Percentiles rank a stretch among this genome's conserved stretches.
These are phyloP conservation scores for Seriola rivoliana DNA, from an alignment of 2,113 vertebrate species.

Conservation along the genomic window DNA sequence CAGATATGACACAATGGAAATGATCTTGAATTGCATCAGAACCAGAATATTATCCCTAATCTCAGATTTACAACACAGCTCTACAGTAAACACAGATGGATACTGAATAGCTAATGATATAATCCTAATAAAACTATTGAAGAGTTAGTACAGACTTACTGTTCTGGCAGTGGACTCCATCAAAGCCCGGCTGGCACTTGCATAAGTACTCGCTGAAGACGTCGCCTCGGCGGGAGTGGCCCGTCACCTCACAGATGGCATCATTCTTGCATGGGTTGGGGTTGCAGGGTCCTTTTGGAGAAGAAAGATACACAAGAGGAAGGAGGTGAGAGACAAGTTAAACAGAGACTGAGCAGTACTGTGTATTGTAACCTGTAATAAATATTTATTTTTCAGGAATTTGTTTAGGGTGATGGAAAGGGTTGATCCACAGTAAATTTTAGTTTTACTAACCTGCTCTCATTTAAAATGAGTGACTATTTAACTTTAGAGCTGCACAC, in stretches of 20 bases:
- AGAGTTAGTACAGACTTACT: conserved; percentile 82
- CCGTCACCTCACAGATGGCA: conserved; percentile 83
- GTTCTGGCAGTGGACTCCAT: conserved; percentile 92
- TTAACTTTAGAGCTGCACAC: no score
- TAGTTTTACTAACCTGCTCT: neutral
- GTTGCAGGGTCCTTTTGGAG: conserved; percentile 87
- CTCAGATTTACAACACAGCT: neutral
- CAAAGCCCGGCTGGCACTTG: conserved; percentile 87
- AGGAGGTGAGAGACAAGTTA: neutral
- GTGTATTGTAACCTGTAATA: neutral
- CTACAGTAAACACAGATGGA: neutral
- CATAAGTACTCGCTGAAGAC: conserved; percentile 91
- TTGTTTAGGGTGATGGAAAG: no score
- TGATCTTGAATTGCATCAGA: neutral
- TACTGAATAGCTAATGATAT: neutral
- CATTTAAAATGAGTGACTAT: neutral
- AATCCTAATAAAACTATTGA: neutral
- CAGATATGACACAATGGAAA: neutral
- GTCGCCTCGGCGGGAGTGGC: conserved; percentile 85
- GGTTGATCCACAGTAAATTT: neutral
- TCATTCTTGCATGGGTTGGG: conserved; percentile 93
- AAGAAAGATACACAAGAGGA: neutral
- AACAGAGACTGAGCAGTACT: conserved; percentile 5
- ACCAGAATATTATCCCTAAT: neutral
- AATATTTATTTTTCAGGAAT: neutral